These are phyloP conservation scores for Thrips palmi DNA, from an alignment of 1,140 invertebrate species.

Conservation along the genomic window DNA sequence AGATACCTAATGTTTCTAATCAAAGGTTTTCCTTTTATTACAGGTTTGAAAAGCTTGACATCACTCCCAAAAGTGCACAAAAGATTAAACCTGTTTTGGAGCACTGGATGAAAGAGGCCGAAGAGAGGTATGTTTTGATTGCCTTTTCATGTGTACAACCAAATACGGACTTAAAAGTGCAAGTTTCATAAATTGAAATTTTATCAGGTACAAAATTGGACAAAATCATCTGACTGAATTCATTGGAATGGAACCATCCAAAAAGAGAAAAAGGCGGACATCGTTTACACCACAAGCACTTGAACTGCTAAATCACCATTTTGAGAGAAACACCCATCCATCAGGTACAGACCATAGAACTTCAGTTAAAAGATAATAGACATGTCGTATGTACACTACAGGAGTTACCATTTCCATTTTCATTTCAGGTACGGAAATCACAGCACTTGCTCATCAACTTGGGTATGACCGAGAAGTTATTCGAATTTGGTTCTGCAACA, in stretches of 20 bases:
- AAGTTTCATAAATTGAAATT: constrained; percentile 11
- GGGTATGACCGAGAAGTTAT: constrained; percentile 96
- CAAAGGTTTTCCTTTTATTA: constrained; percentile 26
- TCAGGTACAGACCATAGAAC: constrained; percentile 47
- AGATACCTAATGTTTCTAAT: constrained; percentile 2
- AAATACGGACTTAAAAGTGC: constrained; percentile 1
- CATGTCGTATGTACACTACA: background rate
- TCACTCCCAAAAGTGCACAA: constrained; percentile 96
- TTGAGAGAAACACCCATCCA: constrained; percentile 93
- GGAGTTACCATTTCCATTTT: constrained; percentile 1
- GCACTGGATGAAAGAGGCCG: constrained; percentile 94
- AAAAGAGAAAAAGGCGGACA: constrained; percentile 88
- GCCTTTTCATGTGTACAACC: constrained; percentile 1
- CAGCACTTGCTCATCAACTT: constrained; percentile 79
- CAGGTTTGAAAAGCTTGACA: constrained; percentile 99
- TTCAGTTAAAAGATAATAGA: background rate
- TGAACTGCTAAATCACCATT: constrained; percentile 85
- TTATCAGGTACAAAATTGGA: constrained; percentile 70
- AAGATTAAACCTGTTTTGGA: constrained; percentile 98
- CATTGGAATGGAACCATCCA: constrained; percentile 84
- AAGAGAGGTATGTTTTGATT: constrained; percentile 65
- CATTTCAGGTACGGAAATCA: constrained; percentile 79
- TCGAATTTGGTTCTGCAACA: constrained; percentile 98
- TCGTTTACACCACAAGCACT: constrained; percentile 93
- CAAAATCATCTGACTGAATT: constrained; percentile 88